Evolutionary conservation across 1,140 invertebrate genomes (phyloP).

Genomic region (Lysiphlebus fabarum): DNA sequence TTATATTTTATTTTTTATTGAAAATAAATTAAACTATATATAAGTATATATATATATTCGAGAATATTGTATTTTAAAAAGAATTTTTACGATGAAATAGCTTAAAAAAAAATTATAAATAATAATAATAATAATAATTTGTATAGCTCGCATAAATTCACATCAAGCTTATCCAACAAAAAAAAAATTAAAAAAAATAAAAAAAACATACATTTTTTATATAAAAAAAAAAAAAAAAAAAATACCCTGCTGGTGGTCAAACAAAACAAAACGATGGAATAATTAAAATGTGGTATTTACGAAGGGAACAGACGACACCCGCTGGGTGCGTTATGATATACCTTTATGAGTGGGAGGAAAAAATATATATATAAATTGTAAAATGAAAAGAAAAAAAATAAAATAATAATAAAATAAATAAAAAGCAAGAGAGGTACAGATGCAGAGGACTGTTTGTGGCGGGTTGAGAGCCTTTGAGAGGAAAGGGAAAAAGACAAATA

Average conservation of each 20-base stretch:
- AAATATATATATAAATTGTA: too few species aligned
- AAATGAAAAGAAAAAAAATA: slow-evolving; percentile 1
- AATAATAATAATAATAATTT: slow-evolving; percentile 6
- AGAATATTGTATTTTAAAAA: too few species aligned
- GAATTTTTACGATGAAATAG: too few species aligned
- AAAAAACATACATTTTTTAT: not conserved
- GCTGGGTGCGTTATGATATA: slow-evolving; percentile 31
- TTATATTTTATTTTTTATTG: too few species aligned
- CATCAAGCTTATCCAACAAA: not conserved
- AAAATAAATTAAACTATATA: too few species aligned
- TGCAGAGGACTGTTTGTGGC: not conserved
- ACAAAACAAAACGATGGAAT: slow-evolving; percentile 34
- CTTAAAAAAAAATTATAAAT: not conserved
- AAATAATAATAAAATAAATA: not conserved
- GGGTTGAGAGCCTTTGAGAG: slow-evolving; percentile 6
- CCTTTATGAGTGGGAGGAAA: not conserved
- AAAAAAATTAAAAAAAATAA: too few species aligned
- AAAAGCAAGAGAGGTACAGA: slow-evolving; percentile 5
- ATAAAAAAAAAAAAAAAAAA: slow-evolving; percentile 1
- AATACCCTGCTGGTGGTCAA: not conserved
- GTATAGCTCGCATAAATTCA: not conserved
- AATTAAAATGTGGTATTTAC: slow-evolving; percentile 46
- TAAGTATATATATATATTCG: too few species aligned
- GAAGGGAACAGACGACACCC: slow-evolving; percentile 32
- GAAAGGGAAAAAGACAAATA: slow-evolving; percentile 6